These are phyloP conservation scores for Spisula subtruncata DNA, from an alignment of 2,888 invertebrate genomes.

Conservation along the genomic window DNA sequence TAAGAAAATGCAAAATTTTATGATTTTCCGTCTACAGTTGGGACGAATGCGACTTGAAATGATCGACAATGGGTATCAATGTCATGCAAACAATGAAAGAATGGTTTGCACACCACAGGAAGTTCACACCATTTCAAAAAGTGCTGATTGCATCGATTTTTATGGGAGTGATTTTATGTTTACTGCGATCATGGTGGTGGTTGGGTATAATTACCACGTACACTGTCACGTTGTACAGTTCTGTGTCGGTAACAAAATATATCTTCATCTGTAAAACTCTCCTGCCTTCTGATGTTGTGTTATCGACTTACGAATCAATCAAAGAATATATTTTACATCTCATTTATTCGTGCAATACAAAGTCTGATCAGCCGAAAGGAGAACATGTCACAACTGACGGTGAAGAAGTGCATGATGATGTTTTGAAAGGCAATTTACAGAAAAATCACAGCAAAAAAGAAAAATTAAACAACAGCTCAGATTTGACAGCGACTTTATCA, in stretches of 20 bases:
- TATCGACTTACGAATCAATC: constrained; percentile 33
- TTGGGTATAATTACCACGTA: constrained; percentile 51
- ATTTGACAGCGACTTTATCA: neutral
- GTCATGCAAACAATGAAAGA: constrained; percentile 48
- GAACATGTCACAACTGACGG: neutral
- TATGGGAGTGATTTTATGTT: constrained; percentile 61
- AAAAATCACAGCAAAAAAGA: neutral
- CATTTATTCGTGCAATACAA: neutral
- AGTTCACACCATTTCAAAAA: constrained; percentile 74
- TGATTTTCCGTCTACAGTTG: neutral
- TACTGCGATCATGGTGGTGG: constrained; percentile 57
- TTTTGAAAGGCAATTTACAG: neutral
- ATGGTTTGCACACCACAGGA: constrained; percentile 67
- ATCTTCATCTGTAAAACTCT: constrained; percentile 20
- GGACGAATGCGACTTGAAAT: neutral
- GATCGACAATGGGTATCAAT: neutral
- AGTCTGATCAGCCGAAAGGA: neutral
- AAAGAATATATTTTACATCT: neutral
- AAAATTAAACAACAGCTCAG: constrained; percentile 33
- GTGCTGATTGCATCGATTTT: constrained; percentile 60
- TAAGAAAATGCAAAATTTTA: constrained; percentile 37
- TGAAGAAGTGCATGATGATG: neutral
- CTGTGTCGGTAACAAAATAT: constrained; percentile 42
- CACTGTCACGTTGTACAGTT: constrained; percentile 41
- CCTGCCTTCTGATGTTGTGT: constrained; percentile 58